phyloP scores from a whole-genome alignment of 1,140 invertebrate genomes.

The Dinoponera quadriceps region DNA sequence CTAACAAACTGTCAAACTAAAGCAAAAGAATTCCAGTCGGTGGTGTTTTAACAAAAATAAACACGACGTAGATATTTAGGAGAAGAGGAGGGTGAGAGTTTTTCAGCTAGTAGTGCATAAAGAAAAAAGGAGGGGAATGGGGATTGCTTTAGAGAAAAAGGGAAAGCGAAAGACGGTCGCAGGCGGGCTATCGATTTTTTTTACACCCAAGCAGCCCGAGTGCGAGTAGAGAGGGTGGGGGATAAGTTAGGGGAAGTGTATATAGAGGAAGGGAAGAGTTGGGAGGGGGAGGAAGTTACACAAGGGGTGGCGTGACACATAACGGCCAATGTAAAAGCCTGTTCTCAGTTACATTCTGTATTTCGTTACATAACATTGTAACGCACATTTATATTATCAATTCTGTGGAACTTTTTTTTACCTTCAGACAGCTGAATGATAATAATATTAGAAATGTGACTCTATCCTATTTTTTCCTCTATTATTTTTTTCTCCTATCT shows the following conservation, averaged over 20 bases:
- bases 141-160: slow-evolving; percentile 40
- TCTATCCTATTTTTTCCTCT: not conserved
- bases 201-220: slow-evolving; percentile 43
- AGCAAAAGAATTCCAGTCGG: no score
- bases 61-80: slow-evolving; percentile 14
- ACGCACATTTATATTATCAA: not conserved
- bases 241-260: slow-evolving; percentile 21
- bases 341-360: slow-evolving; percentile 12
- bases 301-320: slow-evolving; percentile 40
- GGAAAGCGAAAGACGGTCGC: slow-evolving; percentile 46
- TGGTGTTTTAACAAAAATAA: not conserved
- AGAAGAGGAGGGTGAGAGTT: slow-evolving; percentile 3
- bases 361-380: slow-evolving; percentile 37
- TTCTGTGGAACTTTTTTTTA: not conserved
- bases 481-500: not conserved
- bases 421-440: not conserved
- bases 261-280: not conserved
- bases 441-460: not conserved
- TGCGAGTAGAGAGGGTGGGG: slow-evolving; percentile 41
- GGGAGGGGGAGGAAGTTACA: slow-evolving; percentile 29
- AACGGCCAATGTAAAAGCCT: slow-evolving; percentile 41
- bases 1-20: no score
- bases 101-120: slow-evolving; percentile 13
- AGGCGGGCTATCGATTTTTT: slow-evolving; percentile 54
- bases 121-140: not conserved